Evolutionary conservation across 2,797 vertebrate genomes (phyloP).

Genomic region (Moxostoma hubbsi): DNA sequence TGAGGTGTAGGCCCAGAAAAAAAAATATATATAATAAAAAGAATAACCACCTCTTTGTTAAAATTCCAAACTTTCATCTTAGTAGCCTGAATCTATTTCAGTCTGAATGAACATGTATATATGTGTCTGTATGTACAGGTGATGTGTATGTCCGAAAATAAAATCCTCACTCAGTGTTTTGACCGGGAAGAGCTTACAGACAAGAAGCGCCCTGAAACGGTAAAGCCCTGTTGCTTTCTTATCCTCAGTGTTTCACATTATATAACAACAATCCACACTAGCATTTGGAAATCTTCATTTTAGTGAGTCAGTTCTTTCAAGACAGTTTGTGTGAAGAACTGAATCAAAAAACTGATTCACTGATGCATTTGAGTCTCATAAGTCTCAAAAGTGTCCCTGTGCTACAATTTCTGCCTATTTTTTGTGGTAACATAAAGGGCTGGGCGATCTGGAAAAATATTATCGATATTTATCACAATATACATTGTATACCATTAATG

Average conservation of each 20-base stretch:
- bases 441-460: no score
- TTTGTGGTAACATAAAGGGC: no score
- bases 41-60: constrained; percentile 13
- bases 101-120: constrained; percentile 71
- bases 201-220: constrained; percentile 96
- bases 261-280: not conserved
- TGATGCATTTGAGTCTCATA: no score
- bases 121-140: constrained; percentile 77
- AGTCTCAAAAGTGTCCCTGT: no score
- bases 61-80: not conserved
- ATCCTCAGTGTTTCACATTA: not conserved
- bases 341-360: no score
- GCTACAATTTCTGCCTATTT: no score
- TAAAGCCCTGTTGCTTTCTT: constrained; percentile 58
- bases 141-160: constrained; percentile 94
- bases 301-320: no score
- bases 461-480: no score
- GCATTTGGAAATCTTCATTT: not conserved
- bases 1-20: constrained; percentile 68
- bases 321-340: no score
- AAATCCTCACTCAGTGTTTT: constrained; percentile 93
- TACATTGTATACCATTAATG: no score
- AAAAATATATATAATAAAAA: constrained; percentile 20
- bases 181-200: constrained; percentile 90
- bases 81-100: constrained; percentile 2